Percentiles rank a stretch among this genome's conserved stretches.
phyloP scores from a whole-genome alignment of 2,888 invertebrate genomes.

The Nesidiocoris tenuis region DNA sequence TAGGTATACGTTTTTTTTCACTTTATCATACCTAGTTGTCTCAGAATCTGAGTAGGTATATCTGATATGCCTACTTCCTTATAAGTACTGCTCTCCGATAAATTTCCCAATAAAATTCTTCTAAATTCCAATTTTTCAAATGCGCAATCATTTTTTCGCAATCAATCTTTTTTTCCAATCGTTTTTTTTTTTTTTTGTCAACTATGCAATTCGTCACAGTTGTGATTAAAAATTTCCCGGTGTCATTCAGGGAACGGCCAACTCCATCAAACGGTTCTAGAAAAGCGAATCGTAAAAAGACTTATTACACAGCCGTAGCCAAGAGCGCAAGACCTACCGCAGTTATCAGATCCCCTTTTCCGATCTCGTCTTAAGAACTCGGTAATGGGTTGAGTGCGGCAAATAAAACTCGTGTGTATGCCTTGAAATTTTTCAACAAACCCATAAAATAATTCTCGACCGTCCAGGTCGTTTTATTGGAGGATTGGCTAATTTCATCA shows the following conservation, averaged over 20 bases:
- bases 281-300: background rate
- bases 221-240: too few relatives aligned
- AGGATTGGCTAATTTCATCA: background rate
- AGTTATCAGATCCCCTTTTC: background rate
- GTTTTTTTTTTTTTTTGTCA: too few relatives aligned
- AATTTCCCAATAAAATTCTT: too few relatives aligned
- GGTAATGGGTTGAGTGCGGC: background rate
- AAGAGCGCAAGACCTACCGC: background rate
- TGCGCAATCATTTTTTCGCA: too few relatives aligned
- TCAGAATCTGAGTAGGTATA: too few relatives aligned
- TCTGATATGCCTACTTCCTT: too few relatives aligned
- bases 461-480: background rate
- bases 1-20: too few relatives aligned
- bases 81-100: too few relatives aligned
- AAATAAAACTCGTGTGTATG: background rate
- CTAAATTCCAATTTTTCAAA: too few relatives aligned
- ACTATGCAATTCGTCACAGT: too few relatives aligned
- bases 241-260: background rate
- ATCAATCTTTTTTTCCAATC: too few relatives aligned
- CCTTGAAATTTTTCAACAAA: background rate
- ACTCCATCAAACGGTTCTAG: background rate
- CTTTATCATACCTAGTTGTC: too few relatives aligned
- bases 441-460: background rate
- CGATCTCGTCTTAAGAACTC: background rate
- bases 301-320: background rate